Evolutionary conservation across 2,797 vertebrate genomes (phyloP).

Genomic region (Falco cherrug): DNA sequence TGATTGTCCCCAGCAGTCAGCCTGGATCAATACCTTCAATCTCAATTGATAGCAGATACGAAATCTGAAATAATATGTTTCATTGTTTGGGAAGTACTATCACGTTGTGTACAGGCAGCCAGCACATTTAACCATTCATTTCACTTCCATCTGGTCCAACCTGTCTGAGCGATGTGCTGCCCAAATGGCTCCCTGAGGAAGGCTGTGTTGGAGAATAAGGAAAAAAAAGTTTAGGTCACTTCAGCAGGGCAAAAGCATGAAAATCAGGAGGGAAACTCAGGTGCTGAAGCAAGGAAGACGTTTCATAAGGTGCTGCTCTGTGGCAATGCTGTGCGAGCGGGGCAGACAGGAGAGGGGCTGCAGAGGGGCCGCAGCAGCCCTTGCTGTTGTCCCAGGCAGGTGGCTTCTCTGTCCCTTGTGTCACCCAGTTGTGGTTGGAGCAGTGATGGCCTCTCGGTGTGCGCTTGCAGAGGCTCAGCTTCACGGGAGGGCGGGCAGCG

Average conservation of each 20-base stretch:
- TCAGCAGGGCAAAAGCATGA: background rate
- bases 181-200: background rate
- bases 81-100: conserved; percentile 9
- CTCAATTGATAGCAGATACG: conserved; percentile 68
- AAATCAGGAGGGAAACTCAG: background rate
- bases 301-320: background rate
- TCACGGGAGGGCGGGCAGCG: background rate
- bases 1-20: conserved; percentile 74
- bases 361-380: background rate
- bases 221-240: background rate
- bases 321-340: rapidly evolving
- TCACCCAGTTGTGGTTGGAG: background rate
- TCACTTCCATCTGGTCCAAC: background rate
- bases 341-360: background rate
- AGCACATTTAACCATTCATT: background rate
- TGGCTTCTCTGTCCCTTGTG: background rate
- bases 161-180: rapidly evolving
- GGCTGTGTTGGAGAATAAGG: background rate
- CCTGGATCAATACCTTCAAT: conserved; percentile 73
- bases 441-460: background rate
- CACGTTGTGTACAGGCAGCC: background rate
- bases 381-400: background rate
- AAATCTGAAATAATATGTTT: conserved; percentile 24
- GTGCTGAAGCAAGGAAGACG: background rate
- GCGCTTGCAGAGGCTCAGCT: background rate